A percentile compares a stretch with the other conserved stretches of the same genome.
Evolutionary conservation across 2,113 vertebrate genomes (phyloP).

Genomic region (Dunckerocampus dactyliophorus): DNA sequence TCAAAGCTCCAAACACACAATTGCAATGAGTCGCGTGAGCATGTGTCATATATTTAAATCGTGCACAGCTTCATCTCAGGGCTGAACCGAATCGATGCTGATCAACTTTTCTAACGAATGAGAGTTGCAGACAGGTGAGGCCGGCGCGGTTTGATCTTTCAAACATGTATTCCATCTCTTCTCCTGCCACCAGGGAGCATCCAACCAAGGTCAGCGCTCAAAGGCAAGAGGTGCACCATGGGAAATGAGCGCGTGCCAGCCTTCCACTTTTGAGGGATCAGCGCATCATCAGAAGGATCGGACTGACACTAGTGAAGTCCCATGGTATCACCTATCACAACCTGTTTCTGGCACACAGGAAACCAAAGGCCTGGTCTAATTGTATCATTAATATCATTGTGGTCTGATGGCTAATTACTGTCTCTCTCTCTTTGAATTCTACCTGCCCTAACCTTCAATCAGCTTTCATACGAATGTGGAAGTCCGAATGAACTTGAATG

Average conservation of each 20-base stretch:
- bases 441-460: constrained; percentile 44
- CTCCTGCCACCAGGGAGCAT: constrained; percentile 61
- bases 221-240: constrained; percentile 55
- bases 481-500: neutral
- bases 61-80: neutral
- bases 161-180: constrained; percentile 76
- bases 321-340: constrained; percentile 60
- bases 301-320: constrained; percentile 69
- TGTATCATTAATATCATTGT: constrained; percentile 66
- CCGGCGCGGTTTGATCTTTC: constrained; percentile 67
- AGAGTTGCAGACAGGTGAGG: constrained; percentile 61
- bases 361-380: constrained; percentile 59
- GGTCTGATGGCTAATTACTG: constrained; percentile 55
- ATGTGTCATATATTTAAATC: neutral
- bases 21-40: neutral
- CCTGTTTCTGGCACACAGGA: constrained; percentile 52
- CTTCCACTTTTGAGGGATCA: constrained; percentile 59
- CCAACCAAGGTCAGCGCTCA: constrained; percentile 69
- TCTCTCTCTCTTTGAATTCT: constrained; percentile 26
- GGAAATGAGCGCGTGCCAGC: constrained; percentile 53
- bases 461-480: neutral
- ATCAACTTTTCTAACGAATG: constrained; percentile 50
- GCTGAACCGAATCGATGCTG: constrained; percentile 27
- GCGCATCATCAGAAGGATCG: constrained; percentile 56
- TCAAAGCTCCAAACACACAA: too few relatives aligned